phyloP scores from a whole-genome alignment of 1,140 invertebrate species.

The Megalonaias nervosa region DNA sequence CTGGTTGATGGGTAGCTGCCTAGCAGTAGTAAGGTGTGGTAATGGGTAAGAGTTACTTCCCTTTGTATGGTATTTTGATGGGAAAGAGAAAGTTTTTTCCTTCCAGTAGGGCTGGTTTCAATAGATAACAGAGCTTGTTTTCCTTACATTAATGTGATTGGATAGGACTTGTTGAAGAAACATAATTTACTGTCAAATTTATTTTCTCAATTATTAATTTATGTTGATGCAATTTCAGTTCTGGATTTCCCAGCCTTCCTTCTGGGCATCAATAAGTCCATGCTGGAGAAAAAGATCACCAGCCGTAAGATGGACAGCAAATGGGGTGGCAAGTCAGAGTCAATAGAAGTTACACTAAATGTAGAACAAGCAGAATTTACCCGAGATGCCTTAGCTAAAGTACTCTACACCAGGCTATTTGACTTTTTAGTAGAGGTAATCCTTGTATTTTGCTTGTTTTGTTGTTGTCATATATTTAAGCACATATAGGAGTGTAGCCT shows the following conservation, averaged over 20 bases:
- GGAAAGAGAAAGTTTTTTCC: no score
- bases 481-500: no score
- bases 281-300: conserved; percentile 78
- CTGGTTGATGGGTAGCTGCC: no score
- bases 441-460: no score
- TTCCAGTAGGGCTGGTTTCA: no score
- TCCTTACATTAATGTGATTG: no score
- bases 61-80: no score
- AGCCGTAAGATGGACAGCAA: conserved; percentile 82
- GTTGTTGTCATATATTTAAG: no score
- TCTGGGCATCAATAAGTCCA: conserved; percentile 77
- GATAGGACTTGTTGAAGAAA: no score
- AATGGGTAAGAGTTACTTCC: no score
- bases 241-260: conserved; percentile 79
- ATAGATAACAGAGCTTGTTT: no score
- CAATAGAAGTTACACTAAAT: conserved; percentile 75
- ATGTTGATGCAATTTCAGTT: conserved; percentile 71
- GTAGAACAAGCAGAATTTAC: conserved; percentile 78
- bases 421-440: conserved; percentile 81
- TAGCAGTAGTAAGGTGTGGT: no score
- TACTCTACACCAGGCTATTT: conserved; percentile 80
- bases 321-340: conserved; percentile 82
- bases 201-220: neutral
- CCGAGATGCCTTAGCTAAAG: conserved; percentile 81
- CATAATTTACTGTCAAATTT: neutral